A percentile compares a stretch with the other conserved stretches of the same genome.
Evolutionary conservation across 2,888 invertebrate genomes (phyloP).

Genomic region (Orthosia gothica): DNA sequence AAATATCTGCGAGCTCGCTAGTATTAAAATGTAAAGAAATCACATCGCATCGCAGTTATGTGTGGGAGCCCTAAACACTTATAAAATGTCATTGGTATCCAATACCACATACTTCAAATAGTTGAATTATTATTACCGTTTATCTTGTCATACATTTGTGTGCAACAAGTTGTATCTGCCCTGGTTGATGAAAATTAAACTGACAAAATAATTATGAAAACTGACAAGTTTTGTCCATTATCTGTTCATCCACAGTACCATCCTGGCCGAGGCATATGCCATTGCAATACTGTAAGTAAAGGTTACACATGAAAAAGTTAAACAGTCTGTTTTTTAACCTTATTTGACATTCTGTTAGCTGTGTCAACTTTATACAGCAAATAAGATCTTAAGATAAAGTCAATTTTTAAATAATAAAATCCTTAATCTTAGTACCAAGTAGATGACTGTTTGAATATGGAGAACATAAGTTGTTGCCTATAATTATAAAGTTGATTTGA

Average conservation of each 20-base stretch:
- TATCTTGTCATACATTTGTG: not conserved
- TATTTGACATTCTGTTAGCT: not conserved
- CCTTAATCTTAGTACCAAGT: too few species aligned
- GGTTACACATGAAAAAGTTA: not conserved
- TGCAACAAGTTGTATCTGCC: not conserved
- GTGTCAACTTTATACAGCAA: not conserved
- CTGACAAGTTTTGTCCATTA: not conserved
- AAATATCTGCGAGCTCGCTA: too few species aligned
- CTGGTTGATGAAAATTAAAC: not conserved
- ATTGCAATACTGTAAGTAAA: conserved; percentile 12
- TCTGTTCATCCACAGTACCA: not conserved
- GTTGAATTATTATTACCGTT: not conserved
- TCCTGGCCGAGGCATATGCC: not conserved
- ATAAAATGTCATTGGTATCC: not conserved
- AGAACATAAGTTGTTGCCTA: not conserved
- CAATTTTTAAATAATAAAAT: too few species aligned
- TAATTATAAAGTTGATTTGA: not conserved
- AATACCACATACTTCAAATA: not conserved
- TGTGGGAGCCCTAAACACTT: too few species aligned
- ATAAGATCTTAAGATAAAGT: not conserved
- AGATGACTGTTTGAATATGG: not conserved
- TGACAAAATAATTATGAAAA: not conserved
- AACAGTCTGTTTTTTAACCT: not conserved
- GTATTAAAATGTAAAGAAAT: too few species aligned
- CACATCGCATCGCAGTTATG: too few species aligned